Percentiles rank a stretch among this genome's conserved stretches.
Evolutionary conservation across 2,113 vertebrate species (phyloP).

Genomic region (Plectropomus leopardus): DNA sequence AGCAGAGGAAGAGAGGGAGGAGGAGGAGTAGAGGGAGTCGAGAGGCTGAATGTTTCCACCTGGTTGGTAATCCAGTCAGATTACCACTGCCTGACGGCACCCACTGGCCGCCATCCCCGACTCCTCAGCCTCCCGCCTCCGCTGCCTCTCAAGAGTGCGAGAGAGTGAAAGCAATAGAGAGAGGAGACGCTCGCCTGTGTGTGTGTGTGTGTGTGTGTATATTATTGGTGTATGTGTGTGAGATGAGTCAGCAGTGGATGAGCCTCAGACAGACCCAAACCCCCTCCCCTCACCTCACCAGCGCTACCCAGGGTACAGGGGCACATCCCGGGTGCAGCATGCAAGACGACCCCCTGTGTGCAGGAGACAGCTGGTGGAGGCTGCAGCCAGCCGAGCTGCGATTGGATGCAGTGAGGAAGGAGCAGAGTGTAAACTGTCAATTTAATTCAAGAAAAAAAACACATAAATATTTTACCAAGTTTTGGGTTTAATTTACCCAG

Average conservation of each 20-base stretch:
- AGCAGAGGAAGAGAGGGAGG: conserved; percentile 14
- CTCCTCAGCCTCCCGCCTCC: conserved; percentile 72
- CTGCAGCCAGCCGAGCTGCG: conserved; percentile 53
- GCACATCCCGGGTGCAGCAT: conserved; percentile 61
- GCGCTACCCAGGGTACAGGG: conserved; percentile 53
- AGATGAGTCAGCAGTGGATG: conserved; percentile 78
- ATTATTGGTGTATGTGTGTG: conserved; percentile 32
- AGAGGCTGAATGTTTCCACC: conserved; percentile 85
- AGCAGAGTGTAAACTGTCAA: conserved; percentile 58
- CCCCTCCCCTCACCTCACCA: conserved; percentile 20
- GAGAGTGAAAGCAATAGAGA: conserved; percentile 67
- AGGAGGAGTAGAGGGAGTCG: conserved; percentile 52
- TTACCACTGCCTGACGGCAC: conserved; percentile 85
- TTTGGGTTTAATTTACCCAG: not conserved
- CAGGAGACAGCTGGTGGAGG: conserved; percentile 74
- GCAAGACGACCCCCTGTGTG: conserved; percentile 71
- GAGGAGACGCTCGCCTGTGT: conserved; percentile 33
- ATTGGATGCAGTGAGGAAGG: conserved; percentile 40
- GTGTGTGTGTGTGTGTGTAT: conserved; percentile 38
- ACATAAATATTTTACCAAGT: not conserved
- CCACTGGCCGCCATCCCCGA: conserved; percentile 75
- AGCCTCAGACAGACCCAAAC: conserved; percentile 44
- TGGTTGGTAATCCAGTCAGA: conserved; percentile 87
- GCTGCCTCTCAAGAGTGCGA: conserved; percentile 71
- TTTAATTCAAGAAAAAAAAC: conserved; percentile 24